phyloP scores from a whole-genome alignment of 2,113 vertebrate genomes.

The Callithrix jacchus region DNA sequence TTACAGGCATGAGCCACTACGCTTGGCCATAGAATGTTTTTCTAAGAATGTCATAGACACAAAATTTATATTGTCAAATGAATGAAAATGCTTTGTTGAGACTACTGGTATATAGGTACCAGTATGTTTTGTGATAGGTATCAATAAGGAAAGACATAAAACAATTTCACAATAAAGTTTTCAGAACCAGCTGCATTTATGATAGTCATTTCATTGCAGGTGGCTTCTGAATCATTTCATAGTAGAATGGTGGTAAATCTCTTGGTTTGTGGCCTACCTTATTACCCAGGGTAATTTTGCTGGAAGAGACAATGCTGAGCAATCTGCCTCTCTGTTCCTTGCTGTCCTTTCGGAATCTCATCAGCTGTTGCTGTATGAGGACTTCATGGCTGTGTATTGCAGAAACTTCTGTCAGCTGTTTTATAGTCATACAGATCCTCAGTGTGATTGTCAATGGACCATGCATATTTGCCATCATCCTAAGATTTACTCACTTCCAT shows the following conservation, averaged over 20 bases:
- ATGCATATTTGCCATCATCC: neutral
- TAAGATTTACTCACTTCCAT: neutral
- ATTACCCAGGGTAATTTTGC: neutral
- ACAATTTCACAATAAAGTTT: constrained; percentile 12
- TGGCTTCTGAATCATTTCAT: neutral
- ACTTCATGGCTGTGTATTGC: neutral
- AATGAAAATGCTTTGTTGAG: neutral
- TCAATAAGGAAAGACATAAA: neutral
- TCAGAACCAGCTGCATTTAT: neutral
- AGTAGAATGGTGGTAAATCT: neutral
- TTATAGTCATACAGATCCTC: neutral
- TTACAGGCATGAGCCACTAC: no score
- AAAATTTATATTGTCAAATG: neutral
- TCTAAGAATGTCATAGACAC: neutral
- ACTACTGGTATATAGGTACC: neutral
- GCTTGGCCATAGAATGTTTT: neutral
- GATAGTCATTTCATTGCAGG: neutral
- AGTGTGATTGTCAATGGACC: neutral
- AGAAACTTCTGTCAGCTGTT: neutral
- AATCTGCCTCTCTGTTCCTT: neutral
- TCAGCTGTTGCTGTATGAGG: neutral
- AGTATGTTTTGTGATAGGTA: neutral
- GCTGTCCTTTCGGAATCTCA: neutral
- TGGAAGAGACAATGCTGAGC: neutral
- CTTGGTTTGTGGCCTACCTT: neutral